Evolutionary conservation across 1,140 invertebrate species (phyloP).

Genomic region (Drosophila kanapiae): DNA sequence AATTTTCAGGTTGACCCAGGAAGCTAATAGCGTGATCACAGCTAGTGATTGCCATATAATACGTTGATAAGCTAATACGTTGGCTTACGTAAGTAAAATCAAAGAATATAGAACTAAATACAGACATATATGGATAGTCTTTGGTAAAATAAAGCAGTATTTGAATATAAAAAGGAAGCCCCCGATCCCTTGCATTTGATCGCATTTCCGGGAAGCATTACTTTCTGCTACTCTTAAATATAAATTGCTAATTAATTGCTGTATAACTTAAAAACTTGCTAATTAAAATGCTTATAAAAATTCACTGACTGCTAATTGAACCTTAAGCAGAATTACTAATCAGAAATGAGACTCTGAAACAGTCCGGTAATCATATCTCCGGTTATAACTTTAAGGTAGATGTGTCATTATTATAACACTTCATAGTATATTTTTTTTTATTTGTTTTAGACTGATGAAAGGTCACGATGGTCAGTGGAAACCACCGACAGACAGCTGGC

Average conservation of each 20-base stretch:
- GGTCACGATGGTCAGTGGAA: slow-evolving; percentile 47
- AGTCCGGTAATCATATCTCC: not conserved
- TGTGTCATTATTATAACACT: too few relatives aligned
- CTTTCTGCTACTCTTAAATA: too few relatives aligned
- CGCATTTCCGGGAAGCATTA: too few relatives aligned
- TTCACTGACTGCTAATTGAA: not conserved
- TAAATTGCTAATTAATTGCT: too few relatives aligned
- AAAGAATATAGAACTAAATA: too few relatives aligned
- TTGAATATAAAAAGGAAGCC: too few relatives aligned
- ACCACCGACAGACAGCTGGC: slow-evolving; percentile 16
- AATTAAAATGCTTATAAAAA: not conserved
- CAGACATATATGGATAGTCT: too few relatives aligned
- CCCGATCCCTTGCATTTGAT: too few relatives aligned
- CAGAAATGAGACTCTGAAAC: not conserved
- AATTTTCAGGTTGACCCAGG: slow-evolving; percentile 3
- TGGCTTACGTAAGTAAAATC: slow-evolving; percentile 5
- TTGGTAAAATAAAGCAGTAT: too few relatives aligned
- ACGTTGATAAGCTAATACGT: slow-evolving; percentile 4
- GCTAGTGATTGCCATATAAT: not conserved
- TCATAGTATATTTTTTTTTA: not conserved
- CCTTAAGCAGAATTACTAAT: not conserved
- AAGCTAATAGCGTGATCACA: slow-evolving; percentile 3
- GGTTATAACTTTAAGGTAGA: not conserved
- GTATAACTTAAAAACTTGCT: not conserved
- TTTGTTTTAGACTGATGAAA: slow-evolving; percentile 5